Base-by-base conservation (phyloP, 2,888 invertebrate species). In the Calameuta filiformis region DNA sequence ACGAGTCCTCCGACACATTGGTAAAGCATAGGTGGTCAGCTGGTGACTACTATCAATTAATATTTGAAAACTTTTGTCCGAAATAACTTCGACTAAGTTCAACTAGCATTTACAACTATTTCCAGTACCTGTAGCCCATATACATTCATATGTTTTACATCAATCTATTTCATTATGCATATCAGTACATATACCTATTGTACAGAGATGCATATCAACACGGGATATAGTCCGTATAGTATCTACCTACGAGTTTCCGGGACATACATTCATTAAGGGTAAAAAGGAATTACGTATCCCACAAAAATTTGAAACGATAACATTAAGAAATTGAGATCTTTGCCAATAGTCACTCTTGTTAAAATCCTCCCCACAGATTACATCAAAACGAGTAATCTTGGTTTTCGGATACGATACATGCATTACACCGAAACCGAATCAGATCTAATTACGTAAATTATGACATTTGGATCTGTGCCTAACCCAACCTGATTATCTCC, bases 11-110 rank as follows among this genome's bases (percentile, higher is more conserved):
- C 23, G 9, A 56, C 56, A 56, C 56, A 56, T 56, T 34, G 71
- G 71, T 74, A 74, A 33, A 34, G 35, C 74, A 74, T 74, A 74
- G 35, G 74, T 74, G 78, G 78, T 37, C 78, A 75, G 78, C 76
- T 73, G 68, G 76, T 73, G 78, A 73, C 78, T 73, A 69, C 73
- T 68, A 71, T 73, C 78, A 56, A 79, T 79, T 79, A 76, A 76
- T 76, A 68, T 68, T 73, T 75, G 69, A 76, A 76, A 76, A 79
- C 30, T 79, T 73, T 79, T 68, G 76, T 71, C 34, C 31, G 56
- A 23, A 56, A 56, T 56, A 56, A 56, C 56, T 23, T 23, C 56
- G 23, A 56, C 56, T 15, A 40, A 40, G 6, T 40, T 40, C 6
- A 6, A 40, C 56, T 23, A 56, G 23, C 56, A 23, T 23, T 56